Evolutionary conservation across 2,888 invertebrate genomes (phyloP), one percentile per base, ranked within the genome.

Genomic region (Agrochola circellaris): DNA sequence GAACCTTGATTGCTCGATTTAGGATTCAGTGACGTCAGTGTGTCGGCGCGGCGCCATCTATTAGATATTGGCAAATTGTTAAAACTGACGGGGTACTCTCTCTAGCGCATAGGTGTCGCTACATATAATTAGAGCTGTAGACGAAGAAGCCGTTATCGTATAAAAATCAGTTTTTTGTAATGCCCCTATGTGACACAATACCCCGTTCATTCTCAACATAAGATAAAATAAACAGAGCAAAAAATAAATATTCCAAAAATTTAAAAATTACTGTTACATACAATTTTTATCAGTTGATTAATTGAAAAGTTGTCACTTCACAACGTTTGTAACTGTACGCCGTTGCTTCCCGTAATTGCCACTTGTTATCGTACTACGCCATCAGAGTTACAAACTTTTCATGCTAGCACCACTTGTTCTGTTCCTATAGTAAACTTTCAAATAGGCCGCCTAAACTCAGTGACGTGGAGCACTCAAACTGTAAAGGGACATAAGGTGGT

Each of bases 41-140:
- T 15, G 56, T 51, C n/a, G 64, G 48, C 11, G 30, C 15, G 23
- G 58, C 77, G 77, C 77, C 64, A 77, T 77, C 77, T 77, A 20
- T 77, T 51, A 64, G 8, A 48, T 68, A 77, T 69, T 69, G 77
- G 64, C 64, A 69, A 69, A 54, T 38, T n/a, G 60, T 54, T 54
- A 67, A 54, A 54, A 62, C 30, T 54, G 26, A 17, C 8, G 11
- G 7, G 9, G 56, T 74, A 48, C 23, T 58, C 8, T 64, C 26
- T 56, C 13, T 26, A 23, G 13, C 11, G 17, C 8, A 26, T 45
- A 68, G 77, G 26, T 77, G 77, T 67, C 67, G 67, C 67, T 76
- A 48, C 42, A 3, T 56, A 26, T n/a, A 42, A 58, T n/a, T 34
- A 26, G 30, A 45, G 30, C 9, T 51, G 17, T 67, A 11, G 6